phyloP scores from a whole-genome alignment of 2,797 vertebrate species.

The Eurystomus glaucurus region DNA sequence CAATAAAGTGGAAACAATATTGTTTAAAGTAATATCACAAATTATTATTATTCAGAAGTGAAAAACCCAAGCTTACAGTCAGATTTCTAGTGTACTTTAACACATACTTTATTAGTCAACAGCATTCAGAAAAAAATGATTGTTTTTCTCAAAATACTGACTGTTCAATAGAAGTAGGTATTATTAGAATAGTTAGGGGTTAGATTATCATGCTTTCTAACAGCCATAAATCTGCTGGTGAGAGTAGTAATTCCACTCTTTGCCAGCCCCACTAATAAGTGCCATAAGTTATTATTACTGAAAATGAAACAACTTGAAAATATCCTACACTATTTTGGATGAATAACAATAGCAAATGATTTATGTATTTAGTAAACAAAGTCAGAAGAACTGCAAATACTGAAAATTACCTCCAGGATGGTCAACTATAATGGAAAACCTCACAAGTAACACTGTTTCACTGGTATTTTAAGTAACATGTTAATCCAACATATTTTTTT shows the following conservation, averaged over 20 bases:
- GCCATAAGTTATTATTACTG: background rate
- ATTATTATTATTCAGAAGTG: background rate
- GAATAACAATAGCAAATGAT: background rate
- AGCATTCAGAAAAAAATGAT: background rate
- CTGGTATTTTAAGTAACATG: background rate
- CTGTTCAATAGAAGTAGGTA: background rate
- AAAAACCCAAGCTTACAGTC: rapidly evolving
- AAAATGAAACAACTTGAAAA: background rate
- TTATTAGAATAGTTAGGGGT: background rate
- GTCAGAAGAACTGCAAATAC: background rate
- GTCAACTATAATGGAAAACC: background rate
- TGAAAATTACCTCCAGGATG: background rate
- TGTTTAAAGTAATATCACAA: background rate
- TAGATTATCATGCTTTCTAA: background rate
- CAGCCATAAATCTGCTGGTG: background rate
- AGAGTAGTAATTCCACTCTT: background rate
- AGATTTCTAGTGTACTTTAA: background rate
- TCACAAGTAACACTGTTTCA: background rate
- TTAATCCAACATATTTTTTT: background rate
- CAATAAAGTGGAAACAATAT: background rate
- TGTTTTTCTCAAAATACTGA: background rate
- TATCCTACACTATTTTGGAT: background rate
- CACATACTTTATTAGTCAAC: background rate
- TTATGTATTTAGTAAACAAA: background rate
- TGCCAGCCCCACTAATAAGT: background rate